These are phyloP conservation scores for Ganaspis sp. DNA, from an alignment of 1,140 invertebrate species.

Conservation along the genomic window DNA sequence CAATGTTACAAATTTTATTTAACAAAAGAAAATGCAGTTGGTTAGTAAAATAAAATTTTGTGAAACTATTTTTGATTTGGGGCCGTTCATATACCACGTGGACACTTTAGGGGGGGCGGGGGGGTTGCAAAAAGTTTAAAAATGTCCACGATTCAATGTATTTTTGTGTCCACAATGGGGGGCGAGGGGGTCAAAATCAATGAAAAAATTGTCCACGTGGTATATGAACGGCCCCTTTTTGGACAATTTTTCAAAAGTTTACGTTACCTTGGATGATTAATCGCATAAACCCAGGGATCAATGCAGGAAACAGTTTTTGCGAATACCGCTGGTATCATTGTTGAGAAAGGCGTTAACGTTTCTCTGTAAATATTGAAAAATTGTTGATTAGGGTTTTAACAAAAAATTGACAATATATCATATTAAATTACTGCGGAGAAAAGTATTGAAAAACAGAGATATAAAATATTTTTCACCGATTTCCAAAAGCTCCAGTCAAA, in stretches of 20 bases:
- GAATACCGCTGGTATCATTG: conserved; percentile 85
- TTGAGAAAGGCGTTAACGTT: conserved; percentile 81
- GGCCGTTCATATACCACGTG: too few species aligned
- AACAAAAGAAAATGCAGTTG: conserved; percentile 30
- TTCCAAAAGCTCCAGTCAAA: conserved; percentile 84
- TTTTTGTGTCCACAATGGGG: too few species aligned
- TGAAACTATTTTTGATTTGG: too few species aligned
- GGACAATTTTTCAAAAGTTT: conserved; percentile 40
- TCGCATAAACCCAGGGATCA: conserved; percentile 88
- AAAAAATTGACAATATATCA: too few species aligned
- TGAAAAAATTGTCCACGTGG: too few species aligned
- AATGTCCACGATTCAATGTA: too few species aligned
- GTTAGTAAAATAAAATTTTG: conserved; percentile 57
- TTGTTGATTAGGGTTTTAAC: too few species aligned
- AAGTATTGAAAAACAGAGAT: background rate
- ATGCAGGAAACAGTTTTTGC: conserved; percentile 85
- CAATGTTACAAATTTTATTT: too few species aligned
- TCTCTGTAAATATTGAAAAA: conserved; percentile 67
- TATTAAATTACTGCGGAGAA: background rate
- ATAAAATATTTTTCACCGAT: conserved; percentile 75
- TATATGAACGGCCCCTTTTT: too few species aligned
- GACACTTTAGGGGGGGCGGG: too few species aligned
- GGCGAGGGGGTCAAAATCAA: too few species aligned
- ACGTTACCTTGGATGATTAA: conserved; percentile 85
- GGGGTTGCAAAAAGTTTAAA: too few species aligned